Evolutionary conservation across 2,113 vertebrate species (phyloP).

Genomic region (Platichthys stellatus): DNA sequence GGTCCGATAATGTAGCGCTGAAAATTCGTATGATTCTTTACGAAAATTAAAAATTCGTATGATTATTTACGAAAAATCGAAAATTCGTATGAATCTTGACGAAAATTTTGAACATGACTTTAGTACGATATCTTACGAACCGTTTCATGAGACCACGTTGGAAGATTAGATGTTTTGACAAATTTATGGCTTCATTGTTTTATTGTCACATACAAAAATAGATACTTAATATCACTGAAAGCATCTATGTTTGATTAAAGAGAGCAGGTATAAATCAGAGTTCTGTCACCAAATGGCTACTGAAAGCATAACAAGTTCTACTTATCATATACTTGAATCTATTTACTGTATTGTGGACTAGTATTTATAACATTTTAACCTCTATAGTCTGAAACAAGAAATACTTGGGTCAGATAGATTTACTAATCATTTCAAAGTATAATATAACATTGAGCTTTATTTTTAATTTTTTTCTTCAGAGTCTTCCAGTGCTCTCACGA

Average conservation of each 20-base stretch:
- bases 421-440: too few relatives aligned
- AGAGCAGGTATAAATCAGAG: constrained; percentile 23
- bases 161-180: constrained; percentile 36
- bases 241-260: constrained; percentile 45
- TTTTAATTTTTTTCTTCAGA: constrained; percentile 70
- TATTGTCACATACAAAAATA: constrained; percentile 37
- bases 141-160: too few relatives aligned
- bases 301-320: background rate
- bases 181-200: constrained; percentile 40
- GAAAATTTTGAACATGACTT: too few relatives aligned
- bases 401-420: background rate
- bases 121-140: too few relatives aligned
- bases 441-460: too few relatives aligned
- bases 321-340: too few relatives aligned
- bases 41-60: too few relatives aligned
- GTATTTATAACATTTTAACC: background rate
- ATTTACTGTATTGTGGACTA: background rate
- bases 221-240: constrained; percentile 47
- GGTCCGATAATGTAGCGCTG: too few relatives aligned
- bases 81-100: too few relatives aligned
- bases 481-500: constrained; percentile 89
- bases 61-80: too few relatives aligned
- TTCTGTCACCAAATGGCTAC: constrained; percentile 76
- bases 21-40: too few relatives aligned
- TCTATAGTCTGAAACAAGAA: background rate